A percentile compares a stretch with the other conserved stretches of the same genome.
phyloP scores from a whole-genome alignment of 2,113 vertebrate genomes.

The Mixornis gularis region DNA sequence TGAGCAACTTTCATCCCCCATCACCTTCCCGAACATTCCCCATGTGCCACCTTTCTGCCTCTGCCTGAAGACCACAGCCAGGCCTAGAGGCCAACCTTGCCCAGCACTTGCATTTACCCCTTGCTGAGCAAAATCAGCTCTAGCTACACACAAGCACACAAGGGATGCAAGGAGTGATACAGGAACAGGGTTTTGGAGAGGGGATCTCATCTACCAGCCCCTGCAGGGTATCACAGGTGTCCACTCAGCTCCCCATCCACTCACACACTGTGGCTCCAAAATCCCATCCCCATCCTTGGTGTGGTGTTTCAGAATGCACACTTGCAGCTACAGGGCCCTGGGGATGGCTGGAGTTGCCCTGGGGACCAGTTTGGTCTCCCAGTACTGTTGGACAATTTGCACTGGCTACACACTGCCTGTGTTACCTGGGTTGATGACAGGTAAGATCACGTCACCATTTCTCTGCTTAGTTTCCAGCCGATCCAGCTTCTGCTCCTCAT shows the following conservation, averaged over 20 bases:
- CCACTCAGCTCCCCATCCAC: background rate
- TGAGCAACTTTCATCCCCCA: background rate
- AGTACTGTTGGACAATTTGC: rapidly evolving
- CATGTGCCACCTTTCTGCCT: rapidly evolving
- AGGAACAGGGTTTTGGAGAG: rapidly evolving
- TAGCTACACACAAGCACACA: rapidly evolving
- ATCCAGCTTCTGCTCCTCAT: constrained; percentile 88
- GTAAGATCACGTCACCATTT: constrained; percentile 73
- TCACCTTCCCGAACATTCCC: background rate
- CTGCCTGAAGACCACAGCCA: background rate
- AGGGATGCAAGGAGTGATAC: background rate
- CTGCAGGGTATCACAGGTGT: background rate
- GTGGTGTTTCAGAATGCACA: rapidly evolving
- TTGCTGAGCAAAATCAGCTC: background rate
- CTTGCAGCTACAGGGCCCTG: rapidly evolving
- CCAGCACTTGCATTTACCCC: rapidly evolving
- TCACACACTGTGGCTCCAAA: background rate
- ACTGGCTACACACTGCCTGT: rapidly evolving
- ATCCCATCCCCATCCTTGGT: background rate
- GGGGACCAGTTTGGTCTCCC: background rate
- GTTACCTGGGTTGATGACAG: constrained; percentile 79
- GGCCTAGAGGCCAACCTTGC: background rate
- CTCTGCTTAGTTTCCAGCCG: constrained; percentile 83
- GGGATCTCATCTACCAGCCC: background rate
- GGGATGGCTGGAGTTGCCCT: background rate